These are phyloP conservation scores for Shinisaurus crocodilurus DNA, from an alignment of 2,113 vertebrate genomes.

Conservation along the genomic window DNA sequence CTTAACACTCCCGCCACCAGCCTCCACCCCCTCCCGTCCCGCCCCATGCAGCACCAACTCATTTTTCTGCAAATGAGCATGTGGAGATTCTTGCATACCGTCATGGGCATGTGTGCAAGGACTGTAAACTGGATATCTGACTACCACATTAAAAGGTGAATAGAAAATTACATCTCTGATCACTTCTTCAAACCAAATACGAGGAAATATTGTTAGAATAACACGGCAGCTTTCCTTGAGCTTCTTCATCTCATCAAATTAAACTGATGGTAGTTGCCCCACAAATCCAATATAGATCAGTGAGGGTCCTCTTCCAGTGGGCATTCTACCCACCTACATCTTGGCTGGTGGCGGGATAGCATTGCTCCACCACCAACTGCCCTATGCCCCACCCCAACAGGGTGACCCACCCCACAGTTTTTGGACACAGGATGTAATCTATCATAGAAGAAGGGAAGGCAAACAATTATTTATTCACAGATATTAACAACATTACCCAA, in stretches of 20 bases:
- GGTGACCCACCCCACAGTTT: no score
- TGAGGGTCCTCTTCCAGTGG: background rate
- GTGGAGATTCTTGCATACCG: background rate
- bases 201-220: background rate
- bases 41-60: background rate
- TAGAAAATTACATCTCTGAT: background rate
- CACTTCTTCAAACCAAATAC: background rate
- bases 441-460: background rate
- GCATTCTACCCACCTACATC: background rate
- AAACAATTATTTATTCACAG: constrained; percentile 51
- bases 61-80: background rate
- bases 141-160: background rate
- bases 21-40: background rate
- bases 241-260: background rate
- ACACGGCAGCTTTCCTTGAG: background rate
- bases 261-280: no score
- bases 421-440: background rate
- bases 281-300: background rate
- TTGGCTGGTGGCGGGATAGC: background rate
- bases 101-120: background rate
- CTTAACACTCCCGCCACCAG: background rate
- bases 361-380: background rate
- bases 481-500: constrained; percentile 43
- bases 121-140: background rate
- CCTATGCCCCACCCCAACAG: background rate